These are phyloP conservation scores for Mustelus asterias DNA, from an alignment of 2,113 vertebrate genomes.

Conservation along the genomic window DNA sequence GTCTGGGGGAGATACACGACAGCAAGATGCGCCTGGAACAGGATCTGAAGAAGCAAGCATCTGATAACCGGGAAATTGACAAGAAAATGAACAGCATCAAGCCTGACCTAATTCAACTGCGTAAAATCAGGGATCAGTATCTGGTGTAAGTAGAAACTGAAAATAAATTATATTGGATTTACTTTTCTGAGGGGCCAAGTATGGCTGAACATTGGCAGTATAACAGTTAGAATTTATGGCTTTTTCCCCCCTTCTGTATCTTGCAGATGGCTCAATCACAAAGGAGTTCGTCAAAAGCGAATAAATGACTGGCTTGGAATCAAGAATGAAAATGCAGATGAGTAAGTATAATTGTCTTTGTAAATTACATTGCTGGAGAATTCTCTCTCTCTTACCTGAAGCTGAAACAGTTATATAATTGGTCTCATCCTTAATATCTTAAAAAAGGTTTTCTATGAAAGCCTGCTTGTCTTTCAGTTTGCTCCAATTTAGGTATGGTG, in stretches of 20 bases:
- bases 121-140: constrained; percentile 91
- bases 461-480: neutral
- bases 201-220: neutral
- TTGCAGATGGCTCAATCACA: constrained; percentile 88
- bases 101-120: constrained; percentile 87
- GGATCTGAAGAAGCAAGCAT: constrained; percentile 85
- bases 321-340: constrained; percentile 78
- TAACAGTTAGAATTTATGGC: neutral
- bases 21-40: constrained; percentile 87
- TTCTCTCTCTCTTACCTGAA: neutral
- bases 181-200: neutral
- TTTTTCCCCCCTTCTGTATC: constrained; percentile 19
- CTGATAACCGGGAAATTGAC: constrained; percentile 91
- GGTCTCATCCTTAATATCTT: neutral
- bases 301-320: constrained; percentile 91
- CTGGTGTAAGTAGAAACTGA: constrained; percentile 71
- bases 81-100: constrained; percentile 93
- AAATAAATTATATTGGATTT: constrained; percentile 9
- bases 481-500: neutral
- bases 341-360: constrained; percentile 64
- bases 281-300: constrained; percentile 86
- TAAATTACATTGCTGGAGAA: neutral
- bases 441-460: neutral
- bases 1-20: constrained; percentile 87
- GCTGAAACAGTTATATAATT: neutral